Base-by-base conservation (phyloP, 2,888 invertebrate species). In the Campopleginae sp. region DNA sequence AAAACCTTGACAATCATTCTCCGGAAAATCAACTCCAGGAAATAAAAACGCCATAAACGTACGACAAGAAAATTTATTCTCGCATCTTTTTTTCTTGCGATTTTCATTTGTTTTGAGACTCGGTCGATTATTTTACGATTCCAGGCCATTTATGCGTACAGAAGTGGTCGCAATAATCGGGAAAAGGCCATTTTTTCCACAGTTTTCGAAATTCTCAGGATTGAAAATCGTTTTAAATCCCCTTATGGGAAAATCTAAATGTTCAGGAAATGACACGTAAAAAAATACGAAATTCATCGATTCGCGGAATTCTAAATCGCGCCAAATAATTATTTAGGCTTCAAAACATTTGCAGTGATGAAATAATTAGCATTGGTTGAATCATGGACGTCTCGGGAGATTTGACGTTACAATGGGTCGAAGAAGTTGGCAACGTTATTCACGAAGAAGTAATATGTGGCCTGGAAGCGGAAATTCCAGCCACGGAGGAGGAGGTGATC, bases 391-490 rank as follows among this genome's bases (percentile, higher is more conserved):
- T 92, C 19, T 78, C 90, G 44, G 91, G 90, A 38, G 93, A 93
- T 87, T 87, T 93, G 76, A 90, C 93, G 42, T 86, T 93, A 33
- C 93, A 93, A 86, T 93, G 93, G 93, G 93, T 92, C 44, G 93
- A 93, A 81, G 93, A 92, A 87, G 93, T 93, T 4, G 93, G 93
- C 0, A 92, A 93, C 54, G 93, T 93, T 1, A 93, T 93, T 86
- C 94, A 94, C 78, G 95, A 95, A 84, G 95, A 95, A 88, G 95
- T 95, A 7, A 95, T 95, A 90, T 95, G 95, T 88, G 95, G 94
- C 65, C 93, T 95, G 46, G 95, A 95, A 88, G 93, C 93, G 74
- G 94, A 94, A 48, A 91, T 94, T 77, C 94, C 94, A 42, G 89
- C 91, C 3, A 91, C 91, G 1, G 91, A 91, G 38, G 92, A 92